A percentile compares a stretch with the other conserved stretches of the same genome.
phyloP scores from a whole-genome alignment of 2,888 invertebrate genomes.

The Leptopterna dolabrata region DNA sequence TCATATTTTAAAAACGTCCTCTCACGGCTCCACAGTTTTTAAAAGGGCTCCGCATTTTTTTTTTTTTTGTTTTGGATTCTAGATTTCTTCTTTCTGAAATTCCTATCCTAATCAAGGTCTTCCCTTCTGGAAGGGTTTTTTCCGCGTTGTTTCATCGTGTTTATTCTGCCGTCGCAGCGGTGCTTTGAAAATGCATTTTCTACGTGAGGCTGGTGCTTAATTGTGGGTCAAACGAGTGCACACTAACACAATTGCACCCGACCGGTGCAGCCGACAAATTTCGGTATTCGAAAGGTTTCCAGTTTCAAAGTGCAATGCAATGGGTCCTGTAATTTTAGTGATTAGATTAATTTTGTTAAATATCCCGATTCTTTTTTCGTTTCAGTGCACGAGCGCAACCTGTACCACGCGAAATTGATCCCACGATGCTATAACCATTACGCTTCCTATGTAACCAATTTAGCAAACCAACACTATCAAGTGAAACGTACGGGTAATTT shows the following conservation, averaged over 20 bases:
- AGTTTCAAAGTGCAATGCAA: too few species aligned
- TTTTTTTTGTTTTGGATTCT: background rate
- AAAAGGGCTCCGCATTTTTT: background rate
- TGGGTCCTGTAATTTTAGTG: too few species aligned
- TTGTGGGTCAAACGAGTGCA: background rate
- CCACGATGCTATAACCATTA: too few species aligned
- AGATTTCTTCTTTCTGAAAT: background rate
- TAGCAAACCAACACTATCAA: too few species aligned
- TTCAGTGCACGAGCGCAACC: too few species aligned
- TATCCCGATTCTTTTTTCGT: too few species aligned
- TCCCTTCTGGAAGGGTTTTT: background rate
- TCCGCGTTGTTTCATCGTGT: background rate
- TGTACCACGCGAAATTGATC: too few species aligned
- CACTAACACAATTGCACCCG: background rate
- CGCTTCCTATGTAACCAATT: too few species aligned
- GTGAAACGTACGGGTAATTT: too few species aligned
- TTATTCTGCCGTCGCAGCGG: background rate
- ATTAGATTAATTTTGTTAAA: too few species aligned
- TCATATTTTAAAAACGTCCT: conserved; percentile 33
- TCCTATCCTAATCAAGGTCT: background rate
- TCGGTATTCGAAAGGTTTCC: too few species aligned
- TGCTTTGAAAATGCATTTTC: background rate
- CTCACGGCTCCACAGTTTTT: background rate
- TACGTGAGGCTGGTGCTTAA: background rate
- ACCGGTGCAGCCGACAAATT: background rate